Evolutionary conservation across 2,797 vertebrate species (phyloP), one percentile per base, ranked within the genome.

Genomic region (Callimico goeldii): DNA sequence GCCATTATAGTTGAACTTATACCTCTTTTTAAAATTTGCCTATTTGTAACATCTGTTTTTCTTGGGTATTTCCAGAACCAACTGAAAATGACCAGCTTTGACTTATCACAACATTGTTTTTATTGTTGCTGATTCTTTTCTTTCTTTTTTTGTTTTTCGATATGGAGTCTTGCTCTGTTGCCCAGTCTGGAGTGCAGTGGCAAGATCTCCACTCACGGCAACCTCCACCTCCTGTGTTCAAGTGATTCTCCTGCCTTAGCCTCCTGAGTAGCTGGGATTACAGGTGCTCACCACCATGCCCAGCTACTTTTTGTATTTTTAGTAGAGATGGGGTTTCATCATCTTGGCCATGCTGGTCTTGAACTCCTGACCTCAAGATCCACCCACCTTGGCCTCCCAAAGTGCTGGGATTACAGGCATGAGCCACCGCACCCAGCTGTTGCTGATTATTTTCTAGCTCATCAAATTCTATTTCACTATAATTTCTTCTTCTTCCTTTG

Each of bases 401-500:
- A n/a, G 33, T 67, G 15, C 64, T 67, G 15, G 33, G 33, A 67
- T 67, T n/a, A 67, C 33, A 67, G 64, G 33, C 33, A 17, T 19
- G 7, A 67, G 7, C 15, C 33, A 67, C 33, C 0, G 1, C 7
- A 2, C 7, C 64, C 7, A 1, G 64, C 14, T 8, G 17, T 14
- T 94, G 64, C 48, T 72, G 33, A 88, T 91, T 85, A 76, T 73
- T 79, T 83, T 57, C 39, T 67, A 90, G 41, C 50, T 88, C 36
- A 73, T 14, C 52, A 80, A 84, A 91, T 84, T 91, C 30, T 90
- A 39, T 28, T 75, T 81, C 50, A 52, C 36, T 86, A 87, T 79
- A 87, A 70, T 80, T 97, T 83, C 36, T 19, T 73, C 26, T 76
- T 76, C 76, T 88, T 70, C 64, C 55, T 95, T 92, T 46, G 19